Evolutionary conservation across 2,888 invertebrate genomes (phyloP).

Genomic region (Lathronympha strigana): DNA sequence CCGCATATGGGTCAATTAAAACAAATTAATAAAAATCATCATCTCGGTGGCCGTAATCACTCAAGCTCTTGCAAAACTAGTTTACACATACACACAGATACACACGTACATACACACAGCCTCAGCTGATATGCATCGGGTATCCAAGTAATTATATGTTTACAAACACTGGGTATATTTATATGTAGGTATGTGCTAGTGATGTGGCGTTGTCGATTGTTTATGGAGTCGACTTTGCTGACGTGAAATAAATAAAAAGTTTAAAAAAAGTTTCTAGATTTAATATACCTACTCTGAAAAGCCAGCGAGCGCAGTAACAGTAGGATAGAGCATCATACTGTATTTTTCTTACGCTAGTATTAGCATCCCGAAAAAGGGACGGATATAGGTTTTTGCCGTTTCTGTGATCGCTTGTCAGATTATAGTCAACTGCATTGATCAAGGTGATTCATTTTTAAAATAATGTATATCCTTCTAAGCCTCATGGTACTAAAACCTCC

Average conservation of each 20-base stretch:
- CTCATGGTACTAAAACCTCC: too few species aligned
- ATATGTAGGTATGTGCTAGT: constrained; percentile 55
- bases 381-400: too few species aligned
- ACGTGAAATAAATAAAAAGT: neutral
- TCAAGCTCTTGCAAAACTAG: constrained; percentile 73
- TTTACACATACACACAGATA: constrained; percentile 61
- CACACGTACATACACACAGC: constrained; percentile 37
- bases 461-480: too few species aligned
- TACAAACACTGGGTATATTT: constrained; percentile 72
- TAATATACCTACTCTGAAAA: too few species aligned
- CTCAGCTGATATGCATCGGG: constrained; percentile 78
- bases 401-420: too few species aligned
- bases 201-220: constrained; percentile 52
- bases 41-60: constrained; percentile 66
- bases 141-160: constrained; percentile 84
- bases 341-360: too few species aligned
- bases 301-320: too few species aligned
- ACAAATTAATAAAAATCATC: constrained; percentile 22
- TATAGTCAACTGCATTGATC: too few species aligned
- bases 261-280: neutral
- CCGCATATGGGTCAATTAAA: constrained; percentile 39
- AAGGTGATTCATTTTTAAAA: too few species aligned
- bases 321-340: too few species aligned
- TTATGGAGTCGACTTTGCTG: neutral
- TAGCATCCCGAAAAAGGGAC: too few species aligned